Evolutionary conservation across 2,113 vertebrate species (phyloP).

Genomic region (Brevimyrus niger): DNA sequence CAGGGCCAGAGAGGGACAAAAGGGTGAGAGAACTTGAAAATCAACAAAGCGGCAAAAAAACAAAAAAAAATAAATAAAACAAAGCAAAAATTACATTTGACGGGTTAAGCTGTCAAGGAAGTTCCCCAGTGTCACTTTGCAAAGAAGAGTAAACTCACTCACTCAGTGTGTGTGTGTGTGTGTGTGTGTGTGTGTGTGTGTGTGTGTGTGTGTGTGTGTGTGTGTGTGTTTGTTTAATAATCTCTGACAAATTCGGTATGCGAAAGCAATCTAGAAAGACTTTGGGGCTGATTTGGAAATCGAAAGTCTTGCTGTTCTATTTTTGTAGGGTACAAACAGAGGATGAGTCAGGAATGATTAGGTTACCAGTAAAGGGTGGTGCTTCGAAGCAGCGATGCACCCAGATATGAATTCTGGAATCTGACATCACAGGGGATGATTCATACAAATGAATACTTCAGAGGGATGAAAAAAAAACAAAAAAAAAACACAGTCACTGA

Average conservation of each 20-base stretch:
- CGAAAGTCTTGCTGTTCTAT: neutral
- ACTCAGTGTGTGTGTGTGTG: neutral
- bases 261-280: neutral
- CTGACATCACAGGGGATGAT: slow-evolving; percentile 12
- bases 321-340: neutral
- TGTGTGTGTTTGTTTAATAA: neutral
- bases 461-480: neutral
- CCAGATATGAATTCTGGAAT: slow-evolving; percentile 14
- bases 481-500: neutral
- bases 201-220: neutral
- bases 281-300: neutral
- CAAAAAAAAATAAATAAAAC: neutral
- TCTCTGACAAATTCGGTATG: neutral
- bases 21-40: neutral
- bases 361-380: neutral
- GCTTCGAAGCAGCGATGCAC: neutral
- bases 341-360: slow-evolving; percentile 15
- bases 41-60: neutral
- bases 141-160: neutral
- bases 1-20: neutral
- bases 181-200: neutral
- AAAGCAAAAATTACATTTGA: neutral
- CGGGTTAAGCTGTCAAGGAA: neutral
- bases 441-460: slow-evolving; percentile 16
- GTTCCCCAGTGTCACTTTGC: neutral